phyloP scores from a whole-genome alignment of 2,113 vertebrate species.

The Spermophilus dauricus region DNA sequence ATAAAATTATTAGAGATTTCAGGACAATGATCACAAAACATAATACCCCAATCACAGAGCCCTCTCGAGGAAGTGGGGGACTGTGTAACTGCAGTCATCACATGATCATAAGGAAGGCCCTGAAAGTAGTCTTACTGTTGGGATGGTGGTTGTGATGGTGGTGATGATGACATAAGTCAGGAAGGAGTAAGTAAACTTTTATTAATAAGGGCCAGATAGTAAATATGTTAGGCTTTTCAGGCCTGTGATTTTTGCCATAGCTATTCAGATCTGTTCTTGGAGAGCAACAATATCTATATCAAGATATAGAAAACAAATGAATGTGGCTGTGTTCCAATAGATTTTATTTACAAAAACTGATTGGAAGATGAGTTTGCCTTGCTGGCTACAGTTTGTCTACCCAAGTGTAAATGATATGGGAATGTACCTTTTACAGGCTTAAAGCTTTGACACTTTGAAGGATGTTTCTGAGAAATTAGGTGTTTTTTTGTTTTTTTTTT shows the following conservation, averaged over 20 bases:
- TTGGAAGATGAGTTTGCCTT: neutral
- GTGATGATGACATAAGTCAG: neutral
- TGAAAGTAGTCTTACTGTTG: neutral
- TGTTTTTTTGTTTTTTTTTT: neutral
- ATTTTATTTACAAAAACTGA: neutral
- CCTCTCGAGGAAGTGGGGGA: neutral
- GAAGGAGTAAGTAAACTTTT: neutral
- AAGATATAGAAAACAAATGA: neutral
- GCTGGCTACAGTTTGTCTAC: neutral
- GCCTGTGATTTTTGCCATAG: neutral
- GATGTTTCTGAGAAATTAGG: neutral
- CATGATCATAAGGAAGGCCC: neutral
- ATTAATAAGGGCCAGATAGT: neutral
- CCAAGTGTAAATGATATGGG: neutral
- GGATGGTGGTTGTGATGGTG: neutral
- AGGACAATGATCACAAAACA: neutral
- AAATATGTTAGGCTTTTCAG: neutral
- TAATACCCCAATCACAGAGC: neutral
- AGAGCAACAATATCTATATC: neutral
- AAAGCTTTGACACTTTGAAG: neutral
- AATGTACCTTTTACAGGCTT: neutral
- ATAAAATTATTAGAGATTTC: conserved; percentile 4
- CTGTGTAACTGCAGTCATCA: neutral
- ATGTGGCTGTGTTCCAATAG: neutral
- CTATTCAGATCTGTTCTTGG: neutral